Evolutionary conservation across 2,888 invertebrate genomes (phyloP).

Genomic region (Nowickia ferox): DNA sequence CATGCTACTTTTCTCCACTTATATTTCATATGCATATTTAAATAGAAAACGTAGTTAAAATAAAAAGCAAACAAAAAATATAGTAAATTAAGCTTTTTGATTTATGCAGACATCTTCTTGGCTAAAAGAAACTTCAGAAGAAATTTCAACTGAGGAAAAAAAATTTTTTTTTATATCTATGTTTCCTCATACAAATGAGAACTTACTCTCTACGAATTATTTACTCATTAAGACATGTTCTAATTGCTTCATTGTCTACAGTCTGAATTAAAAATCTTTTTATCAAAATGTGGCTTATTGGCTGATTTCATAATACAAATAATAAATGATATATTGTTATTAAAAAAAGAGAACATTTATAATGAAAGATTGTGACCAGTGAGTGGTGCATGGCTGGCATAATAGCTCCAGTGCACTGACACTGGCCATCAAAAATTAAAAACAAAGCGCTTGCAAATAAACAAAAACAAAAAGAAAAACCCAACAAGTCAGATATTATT

Average conservation of each 20-base stretch:
- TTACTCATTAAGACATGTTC: too few relatives aligned
- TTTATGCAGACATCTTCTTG: slow-evolving; percentile 51
- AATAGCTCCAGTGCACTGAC: slow-evolving; percentile 72
- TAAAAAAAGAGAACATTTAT: slow-evolving; percentile 42
- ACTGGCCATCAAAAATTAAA: slow-evolving; percentile 59
- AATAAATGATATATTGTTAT: slow-evolving; percentile 52
- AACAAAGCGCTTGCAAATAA: slow-evolving; percentile 41
- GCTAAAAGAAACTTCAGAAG: slow-evolving; percentile 42
- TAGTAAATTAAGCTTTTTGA: slow-evolving; percentile 38
- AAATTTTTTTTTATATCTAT: too few relatives aligned
- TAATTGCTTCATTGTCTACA: background rate
- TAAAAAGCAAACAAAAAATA: background rate
- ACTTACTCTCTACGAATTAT: too few relatives aligned
- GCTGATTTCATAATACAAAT: slow-evolving; percentile 10
- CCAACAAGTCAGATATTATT: slow-evolving; percentile 74
- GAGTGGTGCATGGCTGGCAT: slow-evolving; percentile 10
- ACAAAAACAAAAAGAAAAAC: background rate
- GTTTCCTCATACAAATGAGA: too few relatives aligned
- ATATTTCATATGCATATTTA: slow-evolving; percentile 52
- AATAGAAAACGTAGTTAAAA: slow-evolving; percentile 21
- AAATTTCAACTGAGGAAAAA: background rate
- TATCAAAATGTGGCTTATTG: slow-evolving; percentile 7
- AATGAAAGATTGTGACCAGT: slow-evolving; percentile 32
- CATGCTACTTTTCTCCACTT: background rate
- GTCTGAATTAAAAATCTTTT: slow-evolving; percentile 42